Percentiles rank a stretch among this genome's conserved stretches.
Conservation (phyloP, 1,140 invertebrate species). For the Orius laevigatus region DNA sequence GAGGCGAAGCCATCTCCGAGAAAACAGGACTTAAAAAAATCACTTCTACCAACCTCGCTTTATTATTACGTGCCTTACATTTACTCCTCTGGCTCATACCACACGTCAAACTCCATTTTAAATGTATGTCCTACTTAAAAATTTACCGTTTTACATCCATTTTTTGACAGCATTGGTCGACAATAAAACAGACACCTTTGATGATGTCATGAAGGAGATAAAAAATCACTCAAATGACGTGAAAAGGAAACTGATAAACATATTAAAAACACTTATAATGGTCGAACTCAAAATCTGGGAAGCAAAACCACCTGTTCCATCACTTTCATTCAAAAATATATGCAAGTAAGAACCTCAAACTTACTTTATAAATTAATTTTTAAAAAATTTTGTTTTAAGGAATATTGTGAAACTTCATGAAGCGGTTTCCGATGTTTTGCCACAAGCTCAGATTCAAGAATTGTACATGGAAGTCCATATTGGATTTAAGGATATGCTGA, state of each 20-base stretch:
- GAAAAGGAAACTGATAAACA: constrained; percentile 73
- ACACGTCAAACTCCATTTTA: constrained; percentile 48
- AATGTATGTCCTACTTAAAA: constrained; percentile 23
- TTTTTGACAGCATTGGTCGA: constrained; percentile 20
- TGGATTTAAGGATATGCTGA: constrained; percentile 71
- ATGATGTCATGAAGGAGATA: constrained; percentile 19
- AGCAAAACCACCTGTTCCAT: constrained; percentile 87
- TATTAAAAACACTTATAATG: constrained; percentile 68
- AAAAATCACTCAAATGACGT: constrained; percentile 73
- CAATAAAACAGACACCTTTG: constrained; percentile 15
- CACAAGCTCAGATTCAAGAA: constrained; percentile 47
- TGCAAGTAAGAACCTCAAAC: constrained; percentile 34
- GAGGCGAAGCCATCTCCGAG: constrained; percentile 78
- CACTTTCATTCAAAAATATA: constrained; percentile 77
- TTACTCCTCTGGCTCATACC: constrained; percentile 62
- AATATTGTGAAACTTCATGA: constrained; percentile 86
- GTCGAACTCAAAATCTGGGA: constrained; percentile 71
- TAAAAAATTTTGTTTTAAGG: constrained; percentile 31
- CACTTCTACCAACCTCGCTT: constrained; percentile 80
- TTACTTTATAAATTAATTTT: background rate
- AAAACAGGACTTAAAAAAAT: constrained; percentile 93
- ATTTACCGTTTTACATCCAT: no score
- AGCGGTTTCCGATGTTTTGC: constrained; percentile 65
- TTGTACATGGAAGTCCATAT: constrained; percentile 74
- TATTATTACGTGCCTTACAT: constrained; percentile 76